Percentiles rank a stretch among this genome's conserved stretches.
phyloP scores from a whole-genome alignment of 2,113 vertebrate species.

The Campylomormyrus tamandua region DNA sequence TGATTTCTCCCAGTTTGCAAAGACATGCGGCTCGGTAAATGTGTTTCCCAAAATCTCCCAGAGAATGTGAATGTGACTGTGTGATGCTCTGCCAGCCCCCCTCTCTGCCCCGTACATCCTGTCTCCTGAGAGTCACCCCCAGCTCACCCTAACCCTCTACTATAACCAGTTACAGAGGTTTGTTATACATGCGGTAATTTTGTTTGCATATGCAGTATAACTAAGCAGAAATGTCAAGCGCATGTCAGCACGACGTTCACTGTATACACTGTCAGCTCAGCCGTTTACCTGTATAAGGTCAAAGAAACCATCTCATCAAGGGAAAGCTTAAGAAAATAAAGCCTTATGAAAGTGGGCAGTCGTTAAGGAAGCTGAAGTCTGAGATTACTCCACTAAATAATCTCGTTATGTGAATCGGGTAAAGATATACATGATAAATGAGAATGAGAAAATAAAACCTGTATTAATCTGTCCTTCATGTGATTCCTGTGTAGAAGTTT shows the following conservation, averaged over 20 bases:
- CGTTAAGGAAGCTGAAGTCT: background rate
- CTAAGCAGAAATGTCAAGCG: background rate
- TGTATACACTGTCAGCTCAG: background rate
- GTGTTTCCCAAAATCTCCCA: background rate
- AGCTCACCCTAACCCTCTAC: background rate
- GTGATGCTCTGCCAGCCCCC: background rate
- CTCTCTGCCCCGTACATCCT: background rate
- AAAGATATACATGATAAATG: background rate
- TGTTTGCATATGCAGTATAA: background rate
- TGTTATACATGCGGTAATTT: background rate
- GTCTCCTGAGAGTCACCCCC: background rate
- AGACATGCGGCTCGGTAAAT: background rate
- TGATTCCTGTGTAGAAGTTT: conserved; percentile 71
- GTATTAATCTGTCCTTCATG: background rate
- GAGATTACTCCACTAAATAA: background rate
- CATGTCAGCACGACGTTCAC: background rate
- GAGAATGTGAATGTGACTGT: background rate
- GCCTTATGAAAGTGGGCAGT: background rate
- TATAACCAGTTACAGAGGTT: background rate
- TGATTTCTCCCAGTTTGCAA: background rate
- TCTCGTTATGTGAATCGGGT: background rate
- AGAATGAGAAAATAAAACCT: background rate
- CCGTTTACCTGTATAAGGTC: background rate
- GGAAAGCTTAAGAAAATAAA: background rate
- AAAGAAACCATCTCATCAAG: background rate